phyloP scores from a whole-genome alignment of 1,140 invertebrate genomes.

The Linepithema humile region DNA sequence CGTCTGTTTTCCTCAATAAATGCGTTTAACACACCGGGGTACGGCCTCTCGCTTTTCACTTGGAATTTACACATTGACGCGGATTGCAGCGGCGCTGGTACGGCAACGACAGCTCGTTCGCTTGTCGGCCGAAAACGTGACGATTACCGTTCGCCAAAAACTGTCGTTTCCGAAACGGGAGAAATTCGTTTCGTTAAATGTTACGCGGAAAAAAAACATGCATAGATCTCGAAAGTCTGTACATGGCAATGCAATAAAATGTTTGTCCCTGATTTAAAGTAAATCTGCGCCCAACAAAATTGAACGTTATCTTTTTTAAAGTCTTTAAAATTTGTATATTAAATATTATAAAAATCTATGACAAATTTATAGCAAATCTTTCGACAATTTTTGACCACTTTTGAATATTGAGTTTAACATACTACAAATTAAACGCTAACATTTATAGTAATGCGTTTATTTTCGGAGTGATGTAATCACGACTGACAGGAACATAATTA shows the following conservation, averaged over 20 bases:
- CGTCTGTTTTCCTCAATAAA: constrained; percentile 63
- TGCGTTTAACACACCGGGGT: too few species aligned
- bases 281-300: background rate
- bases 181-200: background rate
- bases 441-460: background rate
- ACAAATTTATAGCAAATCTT: background rate
- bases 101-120: background rate
- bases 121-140: background rate
- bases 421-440: background rate
- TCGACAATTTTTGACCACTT: background rate
- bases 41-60: background rate
- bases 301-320: background rate
- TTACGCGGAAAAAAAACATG: background rate
- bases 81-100: background rate
- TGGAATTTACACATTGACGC: background rate
- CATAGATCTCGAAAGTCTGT: background rate
- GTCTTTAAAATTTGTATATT: too few species aligned
- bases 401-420: background rate
- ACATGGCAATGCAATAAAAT: background rate
- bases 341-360: background rate
- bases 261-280: background rate
- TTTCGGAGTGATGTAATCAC: constrained; percentile 16
- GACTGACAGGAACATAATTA: background rate
- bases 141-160: constrained; percentile 1
- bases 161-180: background rate